These are phyloP conservation scores for Apus apus DNA, from an alignment of 2,113 vertebrate species.

Conservation along the genomic window DNA sequence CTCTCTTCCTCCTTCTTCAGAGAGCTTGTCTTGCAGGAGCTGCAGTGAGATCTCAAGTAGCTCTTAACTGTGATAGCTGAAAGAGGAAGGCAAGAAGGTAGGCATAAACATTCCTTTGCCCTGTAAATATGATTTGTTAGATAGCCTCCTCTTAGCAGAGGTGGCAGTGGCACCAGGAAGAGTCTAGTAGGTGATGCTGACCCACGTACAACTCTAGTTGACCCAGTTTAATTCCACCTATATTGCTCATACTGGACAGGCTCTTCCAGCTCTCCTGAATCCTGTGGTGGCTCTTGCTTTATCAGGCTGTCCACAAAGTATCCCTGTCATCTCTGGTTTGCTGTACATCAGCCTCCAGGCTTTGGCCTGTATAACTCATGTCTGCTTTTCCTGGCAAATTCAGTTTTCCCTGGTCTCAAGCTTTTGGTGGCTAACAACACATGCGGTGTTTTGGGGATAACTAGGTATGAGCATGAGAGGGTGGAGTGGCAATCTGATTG, in stretches of 20 bases:
- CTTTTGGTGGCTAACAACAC: not conserved
- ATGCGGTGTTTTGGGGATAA: not conserved
- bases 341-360: not conserved
- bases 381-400: not conserved
- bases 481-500: not conserved
- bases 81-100: not conserved
- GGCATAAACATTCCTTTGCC: not conserved
- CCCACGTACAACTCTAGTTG: not conserved
- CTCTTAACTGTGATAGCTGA: not conserved
- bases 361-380: not conserved
- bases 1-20: not conserved
- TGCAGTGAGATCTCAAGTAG: not conserved
- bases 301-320: not conserved
- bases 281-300: not conserved
- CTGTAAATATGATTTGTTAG: not conserved
- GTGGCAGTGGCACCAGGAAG: not conserved
- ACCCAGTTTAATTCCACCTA: not conserved
- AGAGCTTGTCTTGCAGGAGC: not conserved
- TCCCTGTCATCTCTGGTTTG: not conserved
- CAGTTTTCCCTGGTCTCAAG: not conserved
- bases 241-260: not conserved
- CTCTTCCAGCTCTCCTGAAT: not conserved
- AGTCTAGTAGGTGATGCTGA: not conserved
- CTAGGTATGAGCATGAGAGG: not conserved
- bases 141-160: not conserved